phyloP scores from a whole-genome alignment of 2,113 vertebrate species.

The Madoqua kirkii region DNA sequence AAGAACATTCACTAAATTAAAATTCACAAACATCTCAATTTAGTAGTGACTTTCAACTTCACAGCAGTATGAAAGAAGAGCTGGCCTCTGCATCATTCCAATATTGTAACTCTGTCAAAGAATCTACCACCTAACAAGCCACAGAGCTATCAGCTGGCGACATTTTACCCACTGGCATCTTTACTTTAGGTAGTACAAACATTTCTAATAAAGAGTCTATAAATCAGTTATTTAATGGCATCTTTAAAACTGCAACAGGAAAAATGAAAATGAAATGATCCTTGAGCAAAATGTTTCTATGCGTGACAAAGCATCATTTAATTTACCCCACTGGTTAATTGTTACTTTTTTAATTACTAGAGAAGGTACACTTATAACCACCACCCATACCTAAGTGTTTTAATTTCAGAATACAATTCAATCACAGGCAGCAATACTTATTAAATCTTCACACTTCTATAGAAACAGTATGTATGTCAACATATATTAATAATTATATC shows the following conservation, averaged over 20 bases:
- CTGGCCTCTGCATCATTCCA: neutral
- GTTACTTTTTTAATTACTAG: neutral
- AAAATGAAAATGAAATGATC: slow-evolving; percentile 4
- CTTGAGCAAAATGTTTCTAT: neutral
- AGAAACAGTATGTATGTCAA: neutral
- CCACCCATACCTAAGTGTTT: neutral
- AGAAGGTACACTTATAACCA: neutral
- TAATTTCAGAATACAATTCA: slow-evolving; percentile 34
- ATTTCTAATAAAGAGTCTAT: neutral
- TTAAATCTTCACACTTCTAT: slow-evolving; percentile 1
- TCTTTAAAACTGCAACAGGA: neutral
- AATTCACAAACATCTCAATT: slow-evolving; percentile 10
- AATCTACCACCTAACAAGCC: neutral
- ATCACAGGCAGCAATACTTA: neutral
- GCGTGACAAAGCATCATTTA: neutral
- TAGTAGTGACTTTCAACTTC: neutral
- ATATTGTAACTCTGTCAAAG: neutral
- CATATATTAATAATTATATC: neutral
- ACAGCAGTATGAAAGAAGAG: neutral
- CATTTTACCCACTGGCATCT: neutral
- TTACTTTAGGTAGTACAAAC: neutral
- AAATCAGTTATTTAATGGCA: neutral
- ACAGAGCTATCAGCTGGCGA: neutral
- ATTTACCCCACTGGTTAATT: neutral
- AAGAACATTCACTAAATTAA: slow-evolving; percentile 37